Percentiles rank a stretch among this genome's conserved stretches.
Evolutionary conservation across 2,888 invertebrate species (phyloP).

Genomic region (Sesamia inferens): DNA sequence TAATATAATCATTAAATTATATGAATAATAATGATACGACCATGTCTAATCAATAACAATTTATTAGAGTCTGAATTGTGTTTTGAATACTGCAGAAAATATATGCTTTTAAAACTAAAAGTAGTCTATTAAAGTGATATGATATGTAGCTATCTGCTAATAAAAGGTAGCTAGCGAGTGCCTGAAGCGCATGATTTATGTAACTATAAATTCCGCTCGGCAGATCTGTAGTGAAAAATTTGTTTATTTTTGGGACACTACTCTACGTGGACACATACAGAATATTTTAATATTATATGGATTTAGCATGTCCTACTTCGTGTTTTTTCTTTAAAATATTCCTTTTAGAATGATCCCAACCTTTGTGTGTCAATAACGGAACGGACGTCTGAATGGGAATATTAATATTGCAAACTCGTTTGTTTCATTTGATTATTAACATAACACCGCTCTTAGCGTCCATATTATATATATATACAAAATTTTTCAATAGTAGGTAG

Average conservation of each 20-base stretch:
- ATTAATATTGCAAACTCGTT: neutral
- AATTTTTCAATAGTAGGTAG: too few species aligned
- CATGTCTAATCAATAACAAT: neutral
- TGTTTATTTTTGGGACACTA: constrained; percentile 53
- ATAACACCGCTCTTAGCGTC: neutral
- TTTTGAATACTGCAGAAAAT: neutral
- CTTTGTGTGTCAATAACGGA: too few species aligned
- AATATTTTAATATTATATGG: constrained; percentile 46
- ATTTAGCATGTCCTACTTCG: neutral
- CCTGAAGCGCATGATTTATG: constrained; percentile 54
- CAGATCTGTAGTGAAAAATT: constrained; percentile 59
- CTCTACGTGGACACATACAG: constrained; percentile 32
- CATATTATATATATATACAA: too few species aligned
- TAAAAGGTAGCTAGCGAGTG: constrained; percentile 54
- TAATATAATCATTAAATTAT: too few species aligned
- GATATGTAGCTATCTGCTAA: constrained; percentile 28
- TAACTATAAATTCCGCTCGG: constrained; percentile 53
- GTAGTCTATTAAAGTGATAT: constrained; percentile 38
- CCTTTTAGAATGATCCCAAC: too few species aligned
- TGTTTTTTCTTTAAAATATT: neutral
- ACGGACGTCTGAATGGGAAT: too few species aligned
- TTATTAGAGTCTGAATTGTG: neutral
- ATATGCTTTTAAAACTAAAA: constrained; percentile 13
- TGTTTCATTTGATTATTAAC: neutral
- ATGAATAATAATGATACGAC: neutral